These are phyloP conservation scores for Nibea coibor DNA, from an alignment of 2,113 vertebrate genomes.

Conservation along the genomic window DNA sequence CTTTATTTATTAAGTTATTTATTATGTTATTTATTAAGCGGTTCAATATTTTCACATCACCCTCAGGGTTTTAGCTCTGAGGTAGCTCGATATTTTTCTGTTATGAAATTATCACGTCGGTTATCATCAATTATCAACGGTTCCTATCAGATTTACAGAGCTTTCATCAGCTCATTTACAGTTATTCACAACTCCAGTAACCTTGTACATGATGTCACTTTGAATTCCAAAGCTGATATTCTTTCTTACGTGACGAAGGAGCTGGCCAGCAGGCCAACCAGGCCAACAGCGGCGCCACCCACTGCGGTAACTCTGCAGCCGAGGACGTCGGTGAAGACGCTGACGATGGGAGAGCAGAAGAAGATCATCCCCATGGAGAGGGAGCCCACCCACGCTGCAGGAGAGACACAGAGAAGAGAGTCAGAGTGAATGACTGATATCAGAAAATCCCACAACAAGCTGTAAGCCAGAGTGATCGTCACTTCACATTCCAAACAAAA, in stretches of 20 bases:
- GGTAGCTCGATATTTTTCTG: no score
- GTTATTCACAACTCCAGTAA: neutral
- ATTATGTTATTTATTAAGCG: no score
- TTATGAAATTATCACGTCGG: no score
- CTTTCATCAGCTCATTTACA: neutral
- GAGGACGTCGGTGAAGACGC: slow-evolving; percentile 92
- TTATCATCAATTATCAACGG: no score
- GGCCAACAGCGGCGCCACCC: slow-evolving; percentile 89
- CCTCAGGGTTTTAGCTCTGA: no score
- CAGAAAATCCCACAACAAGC: slow-evolving; percentile 2
- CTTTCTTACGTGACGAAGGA: slow-evolving; percentile 93
- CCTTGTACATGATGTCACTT: neutral
- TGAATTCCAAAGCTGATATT: neutral
- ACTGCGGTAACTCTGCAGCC: slow-evolving; percentile 93
- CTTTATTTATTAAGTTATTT: no score
- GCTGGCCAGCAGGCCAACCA: slow-evolving; percentile 92
- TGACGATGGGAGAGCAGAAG: slow-evolving; percentile 97
- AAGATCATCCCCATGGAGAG: slow-evolving; percentile 99
- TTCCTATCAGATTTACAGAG: no score
- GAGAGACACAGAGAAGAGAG: slow-evolving; percentile 37
- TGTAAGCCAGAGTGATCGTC: neutral
- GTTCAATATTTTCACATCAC: no score
- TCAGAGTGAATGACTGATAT: slow-evolving; percentile 8
- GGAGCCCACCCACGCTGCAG: slow-evolving; percentile 93
- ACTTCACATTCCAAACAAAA: slow-evolving; percentile 1